Base-by-base conservation (phyloP, 2,888 invertebrate genomes). In the Scaptomyza parva region DNA sequence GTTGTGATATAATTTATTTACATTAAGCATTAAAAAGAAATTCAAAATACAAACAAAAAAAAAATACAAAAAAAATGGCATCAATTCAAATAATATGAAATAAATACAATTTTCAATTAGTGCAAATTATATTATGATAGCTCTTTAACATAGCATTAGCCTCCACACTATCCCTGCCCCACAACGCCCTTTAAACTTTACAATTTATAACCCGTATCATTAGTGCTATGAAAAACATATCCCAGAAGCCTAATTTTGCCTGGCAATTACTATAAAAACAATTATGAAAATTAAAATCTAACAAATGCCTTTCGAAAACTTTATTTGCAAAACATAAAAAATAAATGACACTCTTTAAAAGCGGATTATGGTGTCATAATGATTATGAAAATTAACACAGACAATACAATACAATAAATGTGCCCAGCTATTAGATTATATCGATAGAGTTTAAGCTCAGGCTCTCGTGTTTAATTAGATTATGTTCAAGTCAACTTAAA, bases 1-100 rank as follows among this genome's bases (percentile, higher is more conserved):
- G 89, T 90, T 90, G 89, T 90, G 89, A 90, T 90, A 90, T 90
- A 88, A 89, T 89, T 90, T 90, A 88, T 88, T 88, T 83, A 81
- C 74, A 70, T 78, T 89, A 84, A 85, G 88, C 60, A 14, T 61
- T 7, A 52, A 66, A 48, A 7, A 35, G 8, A 57, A 54, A 55
- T 35, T 18, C 24, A 54, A 55, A 41, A 17, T 41, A 65, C 60
- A 53, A 22, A 43, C 14, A 41, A 35, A 53, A 52, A n/a, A 45
- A 48, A 35, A 41, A 17, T 41, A 65, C 60, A 53, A 22, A 43
- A 17, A 41, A 35, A 53, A 52, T 59, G 53, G 45, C 57, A 75
- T 22, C 11, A 55, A 48, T 59, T 48, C 50, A 22, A 59, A 35
- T 53, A 55, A 24, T 45, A 61, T 47, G 53, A 70, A 61, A 66